Conservation (phyloP, 92 coral and sea anemone species). For the Metridium senile region DNA sequence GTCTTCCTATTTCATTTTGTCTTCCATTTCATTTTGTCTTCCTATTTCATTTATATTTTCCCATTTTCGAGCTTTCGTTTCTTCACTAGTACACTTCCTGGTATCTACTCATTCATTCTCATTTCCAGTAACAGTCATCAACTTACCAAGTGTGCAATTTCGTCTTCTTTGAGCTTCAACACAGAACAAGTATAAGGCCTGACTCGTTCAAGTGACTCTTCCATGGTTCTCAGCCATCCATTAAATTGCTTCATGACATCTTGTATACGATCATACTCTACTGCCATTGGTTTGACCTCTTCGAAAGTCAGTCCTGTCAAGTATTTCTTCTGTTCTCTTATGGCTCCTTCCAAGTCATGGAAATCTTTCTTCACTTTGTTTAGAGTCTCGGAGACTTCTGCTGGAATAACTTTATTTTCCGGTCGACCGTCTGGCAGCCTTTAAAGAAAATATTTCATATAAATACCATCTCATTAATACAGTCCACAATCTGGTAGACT, state of each 20-base stretch:
- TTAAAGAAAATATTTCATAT: constrained; percentile 11
- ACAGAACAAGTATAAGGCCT: constrained; percentile 70
- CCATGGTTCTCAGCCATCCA: constrained; percentile 75
- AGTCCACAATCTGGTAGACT: constrained; percentile 6
- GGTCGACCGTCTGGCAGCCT: constrained; percentile 74
- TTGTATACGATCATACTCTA: constrained; percentile 74
- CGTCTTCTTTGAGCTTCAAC: constrained; percentile 72
- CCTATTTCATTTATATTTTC: too few relatives aligned
- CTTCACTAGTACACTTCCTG: too few relatives aligned
- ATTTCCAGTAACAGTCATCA: too few relatives aligned
- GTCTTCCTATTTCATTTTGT: too few relatives aligned
- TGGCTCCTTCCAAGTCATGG: constrained; percentile 73
- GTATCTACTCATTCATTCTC: too few relatives aligned
- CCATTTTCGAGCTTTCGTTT: too few relatives aligned
- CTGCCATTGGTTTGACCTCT: constrained; percentile 46
- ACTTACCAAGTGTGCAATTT: constrained; percentile 71
- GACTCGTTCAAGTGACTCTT: constrained; percentile 68
- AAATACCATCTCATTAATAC: too few relatives aligned
- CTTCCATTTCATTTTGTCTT: too few relatives aligned
- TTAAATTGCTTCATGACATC: constrained; percentile 73
- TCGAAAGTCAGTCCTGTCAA: constrained; percentile 50
- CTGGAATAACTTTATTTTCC: constrained; percentile 75
- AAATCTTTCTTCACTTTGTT: constrained; percentile 64
- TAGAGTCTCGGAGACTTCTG: constrained; percentile 67
- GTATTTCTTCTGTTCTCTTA: constrained; percentile 73